Evolutionary conservation across 2,888 invertebrate species (phyloP).

Genomic region (Microplitis deprimator): DNA sequence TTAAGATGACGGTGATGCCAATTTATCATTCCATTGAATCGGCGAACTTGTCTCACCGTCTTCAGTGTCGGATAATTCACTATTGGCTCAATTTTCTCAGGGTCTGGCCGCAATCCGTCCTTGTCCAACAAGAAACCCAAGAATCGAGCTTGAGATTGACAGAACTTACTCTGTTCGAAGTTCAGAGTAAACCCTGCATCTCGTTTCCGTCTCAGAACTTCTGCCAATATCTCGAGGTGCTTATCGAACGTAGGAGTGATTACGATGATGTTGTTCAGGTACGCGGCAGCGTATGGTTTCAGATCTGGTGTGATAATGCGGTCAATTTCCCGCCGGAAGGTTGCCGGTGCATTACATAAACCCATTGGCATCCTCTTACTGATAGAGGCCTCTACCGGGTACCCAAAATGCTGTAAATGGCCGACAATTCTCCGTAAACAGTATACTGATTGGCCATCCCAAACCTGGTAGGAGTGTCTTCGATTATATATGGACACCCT

Average conservation of each 20-base stretch:
- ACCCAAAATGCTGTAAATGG: background rate
- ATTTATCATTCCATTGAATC: constrained; percentile 44
- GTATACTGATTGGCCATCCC: too few relatives aligned
- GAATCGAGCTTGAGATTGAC: constrained; percentile 41
- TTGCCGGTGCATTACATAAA: background rate
- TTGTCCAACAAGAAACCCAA: constrained; percentile 45
- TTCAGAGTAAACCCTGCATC: constrained; percentile 41
- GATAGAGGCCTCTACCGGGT: background rate
- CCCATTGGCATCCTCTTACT: background rate
- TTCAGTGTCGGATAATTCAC: constrained; percentile 36
- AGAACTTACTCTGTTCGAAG: constrained; percentile 46
- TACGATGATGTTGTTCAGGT: constrained; percentile 43
- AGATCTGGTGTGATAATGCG: background rate
- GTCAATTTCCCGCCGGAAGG: background rate
- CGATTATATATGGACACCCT: too few relatives aligned
- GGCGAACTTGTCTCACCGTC: constrained; percentile 36
- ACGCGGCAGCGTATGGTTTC: constrained; percentile 16
- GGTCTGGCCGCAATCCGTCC: constrained; percentile 44
- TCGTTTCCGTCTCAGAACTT: constrained; percentile 36
- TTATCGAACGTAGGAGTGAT: constrained; percentile 39
- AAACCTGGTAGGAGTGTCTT: too few relatives aligned
- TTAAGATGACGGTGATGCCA: constrained; percentile 46
- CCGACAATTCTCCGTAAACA: background rate
- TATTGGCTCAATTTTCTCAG: constrained; percentile 43
- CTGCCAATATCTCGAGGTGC: constrained; percentile 29